phyloP scores from a whole-genome alignment of 1,140 invertebrate species.

The Drosophila melanica region DNA sequence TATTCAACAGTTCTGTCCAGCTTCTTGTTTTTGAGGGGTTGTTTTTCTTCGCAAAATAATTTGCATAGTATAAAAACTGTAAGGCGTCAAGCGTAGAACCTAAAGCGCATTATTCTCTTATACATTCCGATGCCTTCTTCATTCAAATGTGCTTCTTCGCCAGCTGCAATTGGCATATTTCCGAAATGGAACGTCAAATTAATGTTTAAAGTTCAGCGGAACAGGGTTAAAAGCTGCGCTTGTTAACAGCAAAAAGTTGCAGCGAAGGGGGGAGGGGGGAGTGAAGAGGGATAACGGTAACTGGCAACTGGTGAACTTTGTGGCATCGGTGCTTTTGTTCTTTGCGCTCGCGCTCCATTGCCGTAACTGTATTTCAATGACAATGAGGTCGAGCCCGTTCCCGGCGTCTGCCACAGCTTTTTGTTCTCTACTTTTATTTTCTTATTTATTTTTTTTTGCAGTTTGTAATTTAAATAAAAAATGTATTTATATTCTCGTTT shows the following conservation, averaged over 20 bases:
- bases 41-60: not conserved
- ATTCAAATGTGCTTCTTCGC: conserved; percentile 10
- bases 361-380: conserved; percentile 76
- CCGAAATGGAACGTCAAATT: conserved; percentile 38
- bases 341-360: conserved; percentile 8
- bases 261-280: not conserved
- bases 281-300: conserved; percentile 32
- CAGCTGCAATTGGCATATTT: conserved; percentile 43
- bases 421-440: conserved; percentile 33
- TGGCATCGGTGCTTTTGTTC: conserved; percentile 48
- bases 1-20: conserved; percentile 38
- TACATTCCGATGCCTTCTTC: not conserved
- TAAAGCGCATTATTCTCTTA: conserved; percentile 1
- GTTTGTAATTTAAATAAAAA: conserved; percentile 19
- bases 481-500: conserved; percentile 24
- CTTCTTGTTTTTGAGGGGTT: conserved; percentile 29
- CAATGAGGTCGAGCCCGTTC: conserved; percentile 64
- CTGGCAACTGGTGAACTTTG: conserved; percentile 36
- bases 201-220: conserved; percentile 47
- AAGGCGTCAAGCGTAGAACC: conserved; percentile 6
- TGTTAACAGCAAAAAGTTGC: conserved; percentile 17
- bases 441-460: conserved; percentile 5
- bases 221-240: conserved; percentile 42
- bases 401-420: conserved; percentile 42
- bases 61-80: conserved; percentile 13